Percentiles rank a stretch among this genome's conserved stretches.
These are phyloP conservation scores for Drepana falcataria DNA, from an alignment of 2,888 invertebrate genomes.

Conservation along the genomic window DNA sequence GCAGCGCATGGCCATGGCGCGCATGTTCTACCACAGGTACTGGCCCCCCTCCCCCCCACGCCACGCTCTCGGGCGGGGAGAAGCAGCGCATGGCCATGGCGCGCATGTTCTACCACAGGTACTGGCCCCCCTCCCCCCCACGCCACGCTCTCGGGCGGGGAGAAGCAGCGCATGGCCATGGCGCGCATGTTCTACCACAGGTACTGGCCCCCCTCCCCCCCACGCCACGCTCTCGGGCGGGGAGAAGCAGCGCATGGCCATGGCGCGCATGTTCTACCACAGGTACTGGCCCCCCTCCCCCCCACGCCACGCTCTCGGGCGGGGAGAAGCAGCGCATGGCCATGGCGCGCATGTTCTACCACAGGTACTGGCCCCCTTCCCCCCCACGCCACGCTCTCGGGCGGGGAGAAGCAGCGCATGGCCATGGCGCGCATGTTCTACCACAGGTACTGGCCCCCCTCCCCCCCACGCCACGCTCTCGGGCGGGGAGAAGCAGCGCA, in stretches of 20 bases:
- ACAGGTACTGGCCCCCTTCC: too few relatives aligned
- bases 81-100: constrained; percentile 98
- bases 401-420: too few relatives aligned
- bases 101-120: constrained; percentile 95
- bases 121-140: constrained; percentile 94
- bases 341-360: constrained; percentile 84
- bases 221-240: constrained; percentile 97
- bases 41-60: constrained; percentile 84
- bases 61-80: constrained; percentile 97
- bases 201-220: constrained; percentile 93
- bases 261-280: constrained; percentile 97
- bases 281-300: constrained; percentile 91
- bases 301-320: constrained; percentile 97
- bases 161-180: constrained; percentile 97
- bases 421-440: too few relatives aligned
- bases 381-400: too few relatives aligned
- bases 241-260: constrained; percentile 96
- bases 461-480: too few relatives aligned
- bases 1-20: constrained; percentile 93
- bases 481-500: too few relatives aligned
- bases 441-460: too few relatives aligned
- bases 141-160: constrained; percentile 96
- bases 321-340: constrained; percentile 98
- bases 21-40: constrained; percentile 96
- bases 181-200: constrained; percentile 96